A percentile compares a stretch with the other conserved stretches of the same genome.
phyloP scores from a whole-genome alignment of 2,888 invertebrate species.

The Megaustenia siamemsis region DNA sequence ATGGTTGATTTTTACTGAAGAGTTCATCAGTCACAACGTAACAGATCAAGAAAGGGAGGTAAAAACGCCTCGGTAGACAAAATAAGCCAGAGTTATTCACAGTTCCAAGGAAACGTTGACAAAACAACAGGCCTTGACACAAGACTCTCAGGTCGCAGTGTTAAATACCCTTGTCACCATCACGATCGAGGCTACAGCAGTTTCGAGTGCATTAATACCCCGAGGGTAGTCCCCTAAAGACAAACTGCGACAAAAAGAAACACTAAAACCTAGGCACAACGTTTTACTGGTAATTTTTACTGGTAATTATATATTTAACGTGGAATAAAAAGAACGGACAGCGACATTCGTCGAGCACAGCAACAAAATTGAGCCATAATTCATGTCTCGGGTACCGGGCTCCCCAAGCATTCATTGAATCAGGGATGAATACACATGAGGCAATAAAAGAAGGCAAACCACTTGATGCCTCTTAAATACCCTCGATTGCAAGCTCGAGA shows the following conservation, averaged over 20 bases:
- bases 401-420: background rate
- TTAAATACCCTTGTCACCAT: background rate
- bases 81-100: background rate
- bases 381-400: background rate
- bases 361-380: constrained; percentile 6
- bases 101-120: background rate
- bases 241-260: background rate
- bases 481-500: background rate
- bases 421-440: background rate
- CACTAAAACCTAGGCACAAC: background rate
- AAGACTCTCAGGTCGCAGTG: background rate
- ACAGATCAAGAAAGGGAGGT: background rate
- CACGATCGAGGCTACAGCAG: background rate
- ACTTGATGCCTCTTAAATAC: background rate
- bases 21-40: background rate
- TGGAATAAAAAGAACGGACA: background rate
- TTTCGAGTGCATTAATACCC: background rate
- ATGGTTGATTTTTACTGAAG: too few species aligned
- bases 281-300: too few species aligned
- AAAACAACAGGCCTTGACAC: background rate
- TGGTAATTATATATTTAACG: constrained; percentile 28
- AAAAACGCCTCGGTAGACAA: background rate
- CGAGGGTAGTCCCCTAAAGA: background rate
- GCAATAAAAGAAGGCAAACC: background rate
- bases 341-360: background rate